phyloP scores from a whole-genome alignment of 2,888 invertebrate genomes.

The Diaprepes abbreviatus region DNA sequence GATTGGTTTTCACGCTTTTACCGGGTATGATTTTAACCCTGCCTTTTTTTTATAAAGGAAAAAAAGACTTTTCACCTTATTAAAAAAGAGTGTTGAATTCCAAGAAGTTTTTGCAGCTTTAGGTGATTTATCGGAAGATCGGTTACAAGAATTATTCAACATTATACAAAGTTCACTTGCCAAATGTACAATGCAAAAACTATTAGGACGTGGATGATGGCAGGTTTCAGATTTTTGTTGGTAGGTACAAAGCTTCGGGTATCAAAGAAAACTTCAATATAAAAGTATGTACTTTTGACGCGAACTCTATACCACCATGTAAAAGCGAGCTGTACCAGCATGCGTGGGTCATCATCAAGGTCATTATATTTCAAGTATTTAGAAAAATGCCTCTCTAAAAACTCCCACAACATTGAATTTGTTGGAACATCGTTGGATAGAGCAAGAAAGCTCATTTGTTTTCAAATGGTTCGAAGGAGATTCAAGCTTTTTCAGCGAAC shows the following conservation, averaged over 20 bases:
- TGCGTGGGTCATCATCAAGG: conserved; percentile 48
- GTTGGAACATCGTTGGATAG: conserved; percentile 46
- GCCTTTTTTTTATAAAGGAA: background rate
- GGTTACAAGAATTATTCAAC: conserved; percentile 35
- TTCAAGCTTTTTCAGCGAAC: background rate
- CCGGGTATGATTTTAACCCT: background rate
- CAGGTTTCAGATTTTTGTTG: conserved; percentile 48
- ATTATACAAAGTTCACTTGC: conserved; percentile 46
- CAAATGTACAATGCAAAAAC: conserved; percentile 46
- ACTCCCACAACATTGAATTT: conserved; percentile 43
- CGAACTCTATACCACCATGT: conserved; percentile 53
- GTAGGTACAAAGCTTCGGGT: conserved; percentile 26
- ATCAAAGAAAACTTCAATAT: conserved; percentile 45
- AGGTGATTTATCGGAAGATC: background rate
- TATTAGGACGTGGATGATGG: conserved; percentile 50
- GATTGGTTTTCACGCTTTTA: background rate
- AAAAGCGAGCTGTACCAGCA: conserved; percentile 52
- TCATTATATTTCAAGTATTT: conserved; percentile 52
- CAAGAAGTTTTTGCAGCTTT: background rate
- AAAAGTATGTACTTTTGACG: conserved; percentile 51
- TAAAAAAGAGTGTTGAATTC: background rate
- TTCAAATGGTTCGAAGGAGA: conserved; percentile 21
- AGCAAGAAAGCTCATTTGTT: conserved; percentile 44
- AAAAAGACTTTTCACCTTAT: background rate
- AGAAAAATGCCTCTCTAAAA: conserved; percentile 47